These are phyloP conservation scores for Pseudomyrmex concolor DNA, from an alignment of 1,140 invertebrate species.

Conservation along the genomic window DNA sequence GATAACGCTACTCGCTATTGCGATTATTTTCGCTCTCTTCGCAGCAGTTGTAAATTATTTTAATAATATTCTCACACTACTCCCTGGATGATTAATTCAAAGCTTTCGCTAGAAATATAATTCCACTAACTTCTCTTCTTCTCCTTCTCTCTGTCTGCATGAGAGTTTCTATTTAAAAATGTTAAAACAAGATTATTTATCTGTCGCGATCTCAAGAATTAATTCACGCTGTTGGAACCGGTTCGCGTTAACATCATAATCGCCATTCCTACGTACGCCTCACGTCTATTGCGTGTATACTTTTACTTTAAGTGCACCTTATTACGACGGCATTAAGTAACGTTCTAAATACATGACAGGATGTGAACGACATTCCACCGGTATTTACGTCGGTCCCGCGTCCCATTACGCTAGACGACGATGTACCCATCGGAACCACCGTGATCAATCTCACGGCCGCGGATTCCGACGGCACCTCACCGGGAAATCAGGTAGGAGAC, in stretches of 20 bases:
- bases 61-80: too few relatives aligned
- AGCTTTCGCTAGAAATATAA: background rate
- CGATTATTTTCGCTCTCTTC: too few relatives aligned
- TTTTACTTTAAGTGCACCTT: conserved; percentile 23
- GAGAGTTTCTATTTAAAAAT: conserved; percentile 9
- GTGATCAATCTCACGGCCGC: conserved; percentile 92
- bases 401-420: conserved; percentile 93
- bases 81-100: background rate
- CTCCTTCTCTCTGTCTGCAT: background rate
- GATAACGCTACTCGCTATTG: too few relatives aligned
- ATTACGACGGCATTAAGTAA: conserved; percentile 27
- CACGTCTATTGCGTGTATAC: conserved; percentile 10
- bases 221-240: conserved; percentile 5
- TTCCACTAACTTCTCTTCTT: background rate
- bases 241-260: conserved; percentile 39
- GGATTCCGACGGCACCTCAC: conserved; percentile 93
- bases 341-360: conserved; percentile 80
- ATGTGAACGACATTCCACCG: conserved; percentile 94
- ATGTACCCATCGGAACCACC: conserved; percentile 91
- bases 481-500: conserved; percentile 90
- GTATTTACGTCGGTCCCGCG: conserved; percentile 92
- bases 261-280: background rate
- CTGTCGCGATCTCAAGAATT: conserved; percentile 10
- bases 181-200: conserved; percentile 28
- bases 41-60: too few relatives aligned